Conservation (phyloP, 2,113 vertebrate genomes). For the Scatophagus argus region DNA sequence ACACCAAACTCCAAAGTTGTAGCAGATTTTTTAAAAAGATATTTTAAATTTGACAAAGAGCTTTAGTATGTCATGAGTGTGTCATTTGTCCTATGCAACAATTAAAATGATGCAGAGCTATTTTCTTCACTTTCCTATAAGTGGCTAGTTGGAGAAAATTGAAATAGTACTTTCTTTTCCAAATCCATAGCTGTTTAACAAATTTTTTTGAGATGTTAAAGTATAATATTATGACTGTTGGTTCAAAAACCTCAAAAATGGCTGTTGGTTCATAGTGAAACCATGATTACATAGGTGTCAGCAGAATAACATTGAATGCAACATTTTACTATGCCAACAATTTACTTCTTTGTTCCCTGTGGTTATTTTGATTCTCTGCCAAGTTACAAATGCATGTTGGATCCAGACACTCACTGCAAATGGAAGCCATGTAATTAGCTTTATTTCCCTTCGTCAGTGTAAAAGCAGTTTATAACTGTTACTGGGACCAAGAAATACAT, state of each 20-base stretch:
- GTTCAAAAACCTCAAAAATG: background rate
- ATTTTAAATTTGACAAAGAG: background rate
- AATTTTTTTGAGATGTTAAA: background rate
- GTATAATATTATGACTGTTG: background rate
- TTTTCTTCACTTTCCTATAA: background rate
- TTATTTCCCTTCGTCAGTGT: slow-evolving; percentile 55
- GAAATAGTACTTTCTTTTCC: background rate
- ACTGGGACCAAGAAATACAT: slow-evolving; percentile 34
- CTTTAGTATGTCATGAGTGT: background rate
- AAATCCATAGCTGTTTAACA: background rate
- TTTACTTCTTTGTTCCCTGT: slow-evolving; percentile 43
- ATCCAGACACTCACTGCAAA: slow-evolving; percentile 55
- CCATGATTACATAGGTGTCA: background rate
- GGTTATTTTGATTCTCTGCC: slow-evolving; percentile 53
- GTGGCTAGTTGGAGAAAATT: background rate
- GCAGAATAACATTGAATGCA: slow-evolving; percentile 21
- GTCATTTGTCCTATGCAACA: no score
- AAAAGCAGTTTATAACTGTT: slow-evolving; percentile 42
- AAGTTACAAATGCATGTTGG: slow-evolving; percentile 55
- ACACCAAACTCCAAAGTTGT: background rate
- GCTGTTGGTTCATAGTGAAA: background rate
- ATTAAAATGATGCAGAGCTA: background rate
- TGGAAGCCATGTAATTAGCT: slow-evolving; percentile 62
- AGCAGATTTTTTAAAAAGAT: background rate
- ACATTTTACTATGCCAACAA: slow-evolving; percentile 41